Base-by-base conservation (phyloP, 2,797 vertebrate genomes). In the Pangasius djambal region DNA sequence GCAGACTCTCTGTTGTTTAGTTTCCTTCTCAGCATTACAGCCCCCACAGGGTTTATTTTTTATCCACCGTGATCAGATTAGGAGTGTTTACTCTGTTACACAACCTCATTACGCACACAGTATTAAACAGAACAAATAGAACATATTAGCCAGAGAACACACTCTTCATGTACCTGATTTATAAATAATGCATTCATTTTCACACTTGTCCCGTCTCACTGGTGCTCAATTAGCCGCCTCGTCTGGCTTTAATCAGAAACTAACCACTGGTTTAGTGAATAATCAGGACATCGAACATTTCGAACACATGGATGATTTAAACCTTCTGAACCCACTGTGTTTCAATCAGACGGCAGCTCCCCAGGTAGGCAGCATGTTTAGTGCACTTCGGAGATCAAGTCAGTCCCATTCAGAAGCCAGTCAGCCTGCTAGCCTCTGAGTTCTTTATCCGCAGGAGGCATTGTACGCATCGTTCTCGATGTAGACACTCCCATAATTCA, bases 91-190 rank as follows among this genome's bases (percentile, higher is more conserved):
- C 15, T 1, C 82, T 48, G 82, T 83, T 65, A 48, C 82, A 18
- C 57, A 83, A n/a, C 15, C 82, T 83, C 40, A 44, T 65, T 67
- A 67, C 9, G 5, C n/a, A 12, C 82, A 34, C 40, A 52, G 55
- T 25, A 34, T 6, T 70, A 25, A 85, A 69, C 83, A 55, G n/a
- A 52, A 52, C 44, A 52, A 69, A 70, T 22, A 50, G 63, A 34
- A 70, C 65, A 55, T 37, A 85, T 85, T 69, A 85, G 83, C n/a
- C 65, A 9, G 63, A 85, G 83, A 70, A 70, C 83, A 85, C 83
- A 34, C 83, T 52, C 65, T 52, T 52, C 83, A 85, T 84, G 63
- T 67, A 12, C 18, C 40, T 83, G 37, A 20, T 52, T 85, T 85
- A 70, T 0, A 70, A 31, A 52, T 85, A 85, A 70, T 9, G 20